Percentiles rank a stretch among this genome's conserved stretches.
Evolutionary conservation across 2,888 invertebrate genomes (phyloP).

Genomic region (Synanthedon formicaeformis): DNA sequence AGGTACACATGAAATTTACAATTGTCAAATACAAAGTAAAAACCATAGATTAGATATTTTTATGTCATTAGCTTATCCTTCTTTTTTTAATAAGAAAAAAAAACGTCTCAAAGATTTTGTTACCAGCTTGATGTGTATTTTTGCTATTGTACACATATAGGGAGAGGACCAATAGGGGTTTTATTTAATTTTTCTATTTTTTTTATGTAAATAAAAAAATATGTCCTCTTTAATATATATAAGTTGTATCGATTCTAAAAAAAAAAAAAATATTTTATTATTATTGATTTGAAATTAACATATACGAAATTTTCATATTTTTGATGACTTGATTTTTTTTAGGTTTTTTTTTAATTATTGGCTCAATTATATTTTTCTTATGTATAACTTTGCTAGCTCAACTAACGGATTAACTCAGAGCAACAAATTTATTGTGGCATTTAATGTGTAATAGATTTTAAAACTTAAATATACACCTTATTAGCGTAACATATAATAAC

Average conservation of each 20-base stretch:
- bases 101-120: constrained; percentile 24
- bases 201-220: not conserved
- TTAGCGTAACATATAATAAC: constrained; percentile 10
- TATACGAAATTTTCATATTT: not conserved
- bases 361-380: not conserved
- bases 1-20: not conserved
- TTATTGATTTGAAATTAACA: not conserved
- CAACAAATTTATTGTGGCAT: constrained; percentile 21
- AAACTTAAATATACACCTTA: constrained; percentile 9
- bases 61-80: not conserved
- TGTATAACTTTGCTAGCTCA: not conserved
- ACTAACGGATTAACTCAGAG: constrained; percentile 23
- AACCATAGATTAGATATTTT: not conserved
- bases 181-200: not conserved
- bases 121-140: constrained; percentile 25
- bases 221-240: not conserved
- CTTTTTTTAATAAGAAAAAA: not conserved
- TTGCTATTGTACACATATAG: constrained; percentile 10
- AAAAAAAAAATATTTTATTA: too few species aligned
- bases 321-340: not conserved
- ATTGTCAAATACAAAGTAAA: not conserved
- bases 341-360: not conserved
- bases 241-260: too few species aligned
- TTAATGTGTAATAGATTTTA: constrained; percentile 29
- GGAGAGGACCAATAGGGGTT: not conserved